Evolutionary conservation across 1,140 invertebrate genomes (phyloP), one percentile per base, ranked within the genome.

Genomic region (Aphidius ervi): DNA sequence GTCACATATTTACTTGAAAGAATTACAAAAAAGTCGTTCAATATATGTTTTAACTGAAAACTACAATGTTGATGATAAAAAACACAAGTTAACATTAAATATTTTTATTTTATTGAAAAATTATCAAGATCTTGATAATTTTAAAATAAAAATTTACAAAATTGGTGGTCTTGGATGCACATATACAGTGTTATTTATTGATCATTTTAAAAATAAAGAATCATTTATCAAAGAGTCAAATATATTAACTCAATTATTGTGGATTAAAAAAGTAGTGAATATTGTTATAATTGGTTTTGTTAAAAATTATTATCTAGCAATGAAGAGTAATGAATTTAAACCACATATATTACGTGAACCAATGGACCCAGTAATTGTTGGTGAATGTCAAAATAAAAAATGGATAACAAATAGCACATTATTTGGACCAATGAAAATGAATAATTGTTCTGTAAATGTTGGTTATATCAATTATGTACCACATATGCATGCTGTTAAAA

Each of bases 151-250:
- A 23, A 45, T 67, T 1, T 1, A 66, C 0, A 16, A 71, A 7
- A 23, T 73, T 5, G 76, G 74, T 55, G 64, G 63, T 6, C 9
- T 48, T 3, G 68, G 66, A 0, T 76, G 75, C 55, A 39, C 39
- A 31, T 72, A 67, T 41, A 16, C 69, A 2, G 43, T 64, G 5
- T 61, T 73, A 20, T 3, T 74, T 4, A 62, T 59, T 0, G 53
- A 9, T 1, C 5, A 9, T 8, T 75, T 67, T 45, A 20, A 23
- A 0, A 52, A 68, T 8, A 45, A 71, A 42, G 52, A 61, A 5
- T 59, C 46, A 6, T 76, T 78, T 6, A 49, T 71, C 7, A 23
- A 57, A 1, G 58, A 70, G 1, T 52, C 63, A 3, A 6, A 58
- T 1, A 5, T 2, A 5, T 31, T 74, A 23, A 50, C 64, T 3